A percentile compares a stretch with the other conserved stretches of the same genome.
These are phyloP conservation scores for Alcis repandata DNA, from an alignment of 2,888 invertebrate species.

Conservation along the genomic window DNA sequence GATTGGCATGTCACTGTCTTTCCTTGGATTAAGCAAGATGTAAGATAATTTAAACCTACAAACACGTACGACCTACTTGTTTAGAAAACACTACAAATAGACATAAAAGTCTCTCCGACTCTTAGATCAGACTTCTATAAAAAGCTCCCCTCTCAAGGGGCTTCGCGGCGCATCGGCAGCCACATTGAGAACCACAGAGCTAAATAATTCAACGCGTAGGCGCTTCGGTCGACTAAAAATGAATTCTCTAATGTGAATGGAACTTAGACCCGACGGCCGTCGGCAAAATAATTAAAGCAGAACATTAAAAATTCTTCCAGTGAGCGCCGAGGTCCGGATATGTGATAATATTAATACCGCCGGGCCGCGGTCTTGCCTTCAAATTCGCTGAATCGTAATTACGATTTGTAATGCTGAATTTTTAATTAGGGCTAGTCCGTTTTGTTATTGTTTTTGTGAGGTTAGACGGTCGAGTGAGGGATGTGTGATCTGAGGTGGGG, in stretches of 20 bases:
- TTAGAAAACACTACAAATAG: not conserved
- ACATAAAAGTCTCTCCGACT: not conserved
- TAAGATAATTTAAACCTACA: not conserved
- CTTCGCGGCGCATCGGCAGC: conserved; percentile 3
- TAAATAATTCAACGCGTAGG: conserved; percentile 49
- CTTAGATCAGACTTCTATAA: not conserved
- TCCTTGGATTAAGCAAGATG: not conserved
- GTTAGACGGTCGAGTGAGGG: not conserved
- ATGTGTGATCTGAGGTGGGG: not conserved
- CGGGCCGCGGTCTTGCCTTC: conserved; percentile 56
- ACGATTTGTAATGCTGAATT: conserved; percentile 47
- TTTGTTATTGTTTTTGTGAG: conserved; percentile 22
- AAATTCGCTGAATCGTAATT: conserved; percentile 49
- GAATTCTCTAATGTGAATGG: conserved; percentile 86
- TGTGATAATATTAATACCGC: conserved; percentile 85
- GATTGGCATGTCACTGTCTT: not conserved
- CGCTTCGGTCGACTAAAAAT: conserved; percentile 68
- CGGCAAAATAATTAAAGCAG: conserved; percentile 85
- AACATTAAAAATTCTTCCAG: conserved; percentile 85
- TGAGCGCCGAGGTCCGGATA: conserved; percentile 80
- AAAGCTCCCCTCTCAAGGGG: not conserved
- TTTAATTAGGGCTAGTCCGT: conserved; percentile 22
- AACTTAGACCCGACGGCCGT: conserved; percentile 74
- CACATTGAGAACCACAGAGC: conserved; percentile 29
- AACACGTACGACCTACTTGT: not conserved